Conservation (phyloP, 30 jellyfish, hydroid and myxozoan species). For the Hydractinia symbiolongicarpus region DNA sequence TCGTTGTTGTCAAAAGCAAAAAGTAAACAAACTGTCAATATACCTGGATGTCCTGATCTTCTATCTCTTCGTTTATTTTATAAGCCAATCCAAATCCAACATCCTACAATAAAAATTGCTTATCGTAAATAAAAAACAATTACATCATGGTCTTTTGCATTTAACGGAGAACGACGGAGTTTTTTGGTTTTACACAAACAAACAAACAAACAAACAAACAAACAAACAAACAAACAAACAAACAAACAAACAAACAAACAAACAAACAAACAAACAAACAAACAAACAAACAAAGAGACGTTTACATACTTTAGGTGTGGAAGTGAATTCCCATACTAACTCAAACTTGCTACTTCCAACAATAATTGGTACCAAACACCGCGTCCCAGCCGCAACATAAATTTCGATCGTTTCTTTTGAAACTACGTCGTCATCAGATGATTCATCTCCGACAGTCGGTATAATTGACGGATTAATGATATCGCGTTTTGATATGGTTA, state of each 20-base stretch:
- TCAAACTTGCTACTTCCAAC: constrained; percentile 35
- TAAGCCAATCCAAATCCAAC: constrained; percentile 34
- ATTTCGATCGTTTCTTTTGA: background rate
- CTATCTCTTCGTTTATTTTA: constrained; percentile 32
- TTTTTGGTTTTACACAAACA: too few species aligned
- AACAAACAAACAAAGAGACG: too few species aligned
- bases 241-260: too few species aligned
- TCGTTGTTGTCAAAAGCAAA: background rate
- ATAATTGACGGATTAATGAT: constrained; percentile 13
- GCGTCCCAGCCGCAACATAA: constrained; percentile 23
- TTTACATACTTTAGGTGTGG: constrained; percentile 18
- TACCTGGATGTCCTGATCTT: constrained; percentile 23
- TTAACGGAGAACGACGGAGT: too few species aligned
- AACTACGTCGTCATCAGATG: background rate
- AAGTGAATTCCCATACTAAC: constrained; percentile 24
- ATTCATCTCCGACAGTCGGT: background rate
- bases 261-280: too few species aligned
- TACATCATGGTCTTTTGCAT: too few species aligned
- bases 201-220: too few species aligned
- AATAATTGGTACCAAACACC: constrained; percentile 11
- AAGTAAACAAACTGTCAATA: background rate
- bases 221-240: too few species aligned
- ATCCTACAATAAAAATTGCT: constrained; percentile 5
- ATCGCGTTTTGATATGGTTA: background rate
- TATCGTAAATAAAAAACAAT: too few species aligned